Evolutionary conservation across 35 echinoderm and acorn worm species (phyloP), one percentile per base, ranked within the genome.

Genomic region (Apostichopus japonicus): DNA sequence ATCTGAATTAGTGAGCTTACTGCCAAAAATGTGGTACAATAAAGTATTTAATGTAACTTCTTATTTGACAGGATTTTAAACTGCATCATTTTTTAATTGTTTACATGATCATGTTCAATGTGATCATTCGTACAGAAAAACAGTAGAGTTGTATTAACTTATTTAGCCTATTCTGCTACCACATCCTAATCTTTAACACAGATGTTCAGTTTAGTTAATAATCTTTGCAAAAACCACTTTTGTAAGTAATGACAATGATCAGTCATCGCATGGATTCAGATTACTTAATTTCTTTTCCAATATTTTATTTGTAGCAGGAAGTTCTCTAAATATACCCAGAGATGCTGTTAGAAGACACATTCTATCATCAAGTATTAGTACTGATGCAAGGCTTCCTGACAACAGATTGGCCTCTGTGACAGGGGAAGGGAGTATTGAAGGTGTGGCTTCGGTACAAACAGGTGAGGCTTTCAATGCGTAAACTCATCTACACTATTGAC

Each of bases 361-460:
- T 57, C 63, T 89, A 22, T 89, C 86, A 73, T 89, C 86, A 7
- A 89, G 71, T 75, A 19, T 75, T 7, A 75, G 86, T 15, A 89
- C 56, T 72, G 86, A 89, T 53, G 86, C 62, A 23, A 67, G 27
- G 22, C 10, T 73, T 24, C 33, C n/a, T 8, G 67, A 67, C 59
- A 89, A 57, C 24, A 57, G 56, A 15, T 63, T 89, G 5, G 86
- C 61, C 1, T 89, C 86, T 33, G 24, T 89, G 56, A 63, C 86
- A 53, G 63, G 23, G 27, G 86, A 89, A 8, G 86, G 86, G 9
- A 72, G 86, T 24, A 44, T 89, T 52, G 86, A 89, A 53, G 63
- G 86, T 54, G 59, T 51, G 23, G 16, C n/a, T 15, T n/a, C 61
- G 23, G 0, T 52, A 24, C 86, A 67, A 24, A 89, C 67, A 89